A percentile compares a stretch with the other conserved stretches of the same genome.
Evolutionary conservation across 2,113 vertebrate genomes (phyloP).

Genomic region (Pseudorasbora parva): DNA sequence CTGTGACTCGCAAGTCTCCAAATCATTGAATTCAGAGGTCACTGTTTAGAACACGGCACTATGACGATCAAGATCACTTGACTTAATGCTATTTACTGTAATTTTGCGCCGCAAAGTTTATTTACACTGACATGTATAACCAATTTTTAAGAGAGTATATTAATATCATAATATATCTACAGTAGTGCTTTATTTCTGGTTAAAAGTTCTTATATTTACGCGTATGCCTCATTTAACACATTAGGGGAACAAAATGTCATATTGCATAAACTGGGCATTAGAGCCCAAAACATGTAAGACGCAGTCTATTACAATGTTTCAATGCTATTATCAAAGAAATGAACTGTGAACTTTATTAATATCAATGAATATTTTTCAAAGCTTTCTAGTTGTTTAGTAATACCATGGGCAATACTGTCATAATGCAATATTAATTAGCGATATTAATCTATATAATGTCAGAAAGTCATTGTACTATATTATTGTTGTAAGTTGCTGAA

Average conservation of each 20-base stretch:
- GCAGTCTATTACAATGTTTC: slow-evolving; percentile 12
- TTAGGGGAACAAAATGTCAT: background rate
- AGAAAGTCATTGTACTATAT: slow-evolving; percentile 44
- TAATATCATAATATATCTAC: slow-evolving; percentile 1
- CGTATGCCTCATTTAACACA: slow-evolving; percentile 26
- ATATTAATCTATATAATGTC: slow-evolving; percentile 30
- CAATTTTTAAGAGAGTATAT: slow-evolving; percentile 48
- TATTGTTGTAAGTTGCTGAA: slow-evolving; percentile 50
- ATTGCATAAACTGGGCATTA: background rate
- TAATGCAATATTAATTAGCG: slow-evolving; percentile 41
- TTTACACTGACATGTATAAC: slow-evolving; percentile 33
- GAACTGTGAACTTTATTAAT: slow-evolving; percentile 41
- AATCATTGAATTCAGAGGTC: slow-evolving; percentile 14
- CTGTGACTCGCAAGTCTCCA: slow-evolving; percentile 22
- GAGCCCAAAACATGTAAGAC: background rate
- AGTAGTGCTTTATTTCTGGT: slow-evolving; percentile 29
- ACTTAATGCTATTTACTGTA: slow-evolving; percentile 30
- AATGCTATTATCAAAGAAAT: slow-evolving; percentile 47
- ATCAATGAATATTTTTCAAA: slow-evolving; percentile 48
- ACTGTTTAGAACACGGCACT: slow-evolving; percentile 1
- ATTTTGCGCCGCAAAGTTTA: slow-evolving; percentile 29
- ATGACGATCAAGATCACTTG: background rate
- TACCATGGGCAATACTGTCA: slow-evolving; percentile 31
- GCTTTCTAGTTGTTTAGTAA: slow-evolving; percentile 20
- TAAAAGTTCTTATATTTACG: slow-evolving; percentile 17